phyloP scores from a whole-genome alignment of 2,113 vertebrate genomes.

The Cheilinus undulatus region DNA sequence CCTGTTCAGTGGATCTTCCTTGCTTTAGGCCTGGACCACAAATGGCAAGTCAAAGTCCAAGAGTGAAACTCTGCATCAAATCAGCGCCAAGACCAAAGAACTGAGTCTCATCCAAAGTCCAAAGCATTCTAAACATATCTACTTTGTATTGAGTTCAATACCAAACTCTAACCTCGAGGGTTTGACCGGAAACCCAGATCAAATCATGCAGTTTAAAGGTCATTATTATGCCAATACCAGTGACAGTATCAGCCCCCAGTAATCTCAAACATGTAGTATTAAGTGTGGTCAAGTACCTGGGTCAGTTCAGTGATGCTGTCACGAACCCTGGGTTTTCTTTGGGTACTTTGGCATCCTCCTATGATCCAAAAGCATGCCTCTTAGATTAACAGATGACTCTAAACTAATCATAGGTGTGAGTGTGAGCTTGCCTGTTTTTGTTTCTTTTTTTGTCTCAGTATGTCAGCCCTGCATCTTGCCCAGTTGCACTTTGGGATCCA shows the following conservation, averaged over 20 bases:
- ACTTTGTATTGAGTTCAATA: background rate
- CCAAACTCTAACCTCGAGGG: background rate
- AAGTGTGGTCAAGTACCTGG: no score
- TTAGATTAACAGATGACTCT: no score
- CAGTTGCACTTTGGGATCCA: no score
- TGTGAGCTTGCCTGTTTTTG: no score
- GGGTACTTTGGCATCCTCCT: no score
- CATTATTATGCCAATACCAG: background rate
- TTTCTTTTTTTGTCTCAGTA: no score
- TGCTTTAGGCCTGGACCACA: background rate
- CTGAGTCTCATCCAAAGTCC: background rate
- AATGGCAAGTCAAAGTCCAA: conserved; percentile 7
- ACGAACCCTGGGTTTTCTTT: background rate
- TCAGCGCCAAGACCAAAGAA: background rate
- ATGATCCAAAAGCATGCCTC: no score
- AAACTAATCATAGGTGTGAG: no score
- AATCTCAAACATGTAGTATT: no score
- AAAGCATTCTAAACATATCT: background rate
- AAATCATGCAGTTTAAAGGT: background rate
- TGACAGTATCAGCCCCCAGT: no score
- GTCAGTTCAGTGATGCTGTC: no score
- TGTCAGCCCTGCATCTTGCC: no score
- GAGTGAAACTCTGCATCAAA: conserved; percentile 10
- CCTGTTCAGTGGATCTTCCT: conserved; percentile 53
- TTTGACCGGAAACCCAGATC: background rate